Percentiles rank a stretch among this genome's conserved stretches.
Conservation (phyloP, 2,113 vertebrate genomes). For the Ammodytes dubius region DNA sequence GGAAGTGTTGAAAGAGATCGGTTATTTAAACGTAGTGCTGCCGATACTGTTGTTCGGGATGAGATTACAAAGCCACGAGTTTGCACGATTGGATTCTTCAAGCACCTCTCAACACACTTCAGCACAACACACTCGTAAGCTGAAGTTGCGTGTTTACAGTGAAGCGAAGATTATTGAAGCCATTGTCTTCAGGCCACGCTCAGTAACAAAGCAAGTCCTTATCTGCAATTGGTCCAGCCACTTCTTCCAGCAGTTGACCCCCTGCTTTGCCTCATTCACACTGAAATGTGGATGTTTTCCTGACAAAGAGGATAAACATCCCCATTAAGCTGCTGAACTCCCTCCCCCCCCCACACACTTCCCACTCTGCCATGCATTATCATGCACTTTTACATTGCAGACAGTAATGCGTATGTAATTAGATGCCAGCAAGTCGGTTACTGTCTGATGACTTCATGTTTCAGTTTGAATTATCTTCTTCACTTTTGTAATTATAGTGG, state of each 20-base stretch:
- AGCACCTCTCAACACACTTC: conserved; percentile 25
- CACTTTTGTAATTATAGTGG: background rate
- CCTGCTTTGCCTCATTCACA: conserved; percentile 27
- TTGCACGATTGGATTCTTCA: conserved; percentile 12
- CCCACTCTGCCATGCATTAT: background rate
- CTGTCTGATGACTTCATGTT: background rate
- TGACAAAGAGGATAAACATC: conserved; percentile 3
- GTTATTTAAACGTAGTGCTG: conserved; percentile 29
- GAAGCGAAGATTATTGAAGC: background rate
- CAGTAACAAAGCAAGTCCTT: conserved; percentile 15
- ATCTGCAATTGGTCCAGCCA: conserved; percentile 20
- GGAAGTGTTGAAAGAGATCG: background rate
- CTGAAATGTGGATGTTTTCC: conserved; percentile 26
- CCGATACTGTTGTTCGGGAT: conserved; percentile 6
- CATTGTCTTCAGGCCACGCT: background rate
- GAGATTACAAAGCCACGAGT: conserved; percentile 11
- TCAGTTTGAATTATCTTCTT: conserved; percentile 1
- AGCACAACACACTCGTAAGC: conserved; percentile 10
- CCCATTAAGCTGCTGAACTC: background rate
- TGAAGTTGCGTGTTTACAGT: conserved; percentile 25
- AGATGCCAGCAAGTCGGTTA: background rate
- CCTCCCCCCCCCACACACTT: too few species aligned
- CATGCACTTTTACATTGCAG: background rate
- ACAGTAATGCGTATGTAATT: background rate
- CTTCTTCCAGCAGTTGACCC: conserved; percentile 13